Conservation (phyloP, 2,797 vertebrate species). For the Prunella strophiata region DNA sequence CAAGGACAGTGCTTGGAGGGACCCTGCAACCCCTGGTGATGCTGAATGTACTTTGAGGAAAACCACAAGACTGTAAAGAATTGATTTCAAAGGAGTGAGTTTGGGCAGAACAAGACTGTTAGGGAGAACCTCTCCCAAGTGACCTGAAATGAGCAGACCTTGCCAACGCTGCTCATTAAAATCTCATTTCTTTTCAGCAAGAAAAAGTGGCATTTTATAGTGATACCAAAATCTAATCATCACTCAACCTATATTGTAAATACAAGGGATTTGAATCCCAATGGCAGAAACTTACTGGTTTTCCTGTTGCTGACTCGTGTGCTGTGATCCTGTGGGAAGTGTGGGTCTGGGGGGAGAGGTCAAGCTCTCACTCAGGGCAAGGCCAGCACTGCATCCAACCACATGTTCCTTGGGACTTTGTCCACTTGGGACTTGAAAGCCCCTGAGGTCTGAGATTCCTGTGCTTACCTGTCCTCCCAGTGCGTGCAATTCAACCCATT, state of each 20-base stretch:
- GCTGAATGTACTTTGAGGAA: neutral
- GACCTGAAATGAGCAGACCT: neutral
- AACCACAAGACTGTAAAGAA: neutral
- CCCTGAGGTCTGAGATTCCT: neutral
- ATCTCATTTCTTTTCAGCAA: neutral
- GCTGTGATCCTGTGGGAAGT: neutral
- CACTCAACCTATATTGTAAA: neutral
- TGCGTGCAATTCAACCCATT: neutral
- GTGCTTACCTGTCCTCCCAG: neutral
- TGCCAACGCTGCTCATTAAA: neutral
- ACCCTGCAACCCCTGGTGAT: accelerated
- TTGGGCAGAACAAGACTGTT: neutral
- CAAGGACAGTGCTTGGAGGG: neutral
- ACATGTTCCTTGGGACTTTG: accelerated
- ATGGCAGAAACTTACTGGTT: neutral
- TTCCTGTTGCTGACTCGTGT: neutral
- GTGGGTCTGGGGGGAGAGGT: neutral
- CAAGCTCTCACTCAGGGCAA: neutral
- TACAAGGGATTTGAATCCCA: neutral
- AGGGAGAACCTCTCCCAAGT: neutral
- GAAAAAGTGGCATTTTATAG: neutral
- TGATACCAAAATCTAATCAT: neutral
- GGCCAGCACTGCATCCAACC: neutral
- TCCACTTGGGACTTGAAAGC: neutral
- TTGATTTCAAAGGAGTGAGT: neutral